Evolutionary conservation across 2,113 vertebrate genomes (phyloP).

Genomic region (Myiozetetes cayanensis): DNA sequence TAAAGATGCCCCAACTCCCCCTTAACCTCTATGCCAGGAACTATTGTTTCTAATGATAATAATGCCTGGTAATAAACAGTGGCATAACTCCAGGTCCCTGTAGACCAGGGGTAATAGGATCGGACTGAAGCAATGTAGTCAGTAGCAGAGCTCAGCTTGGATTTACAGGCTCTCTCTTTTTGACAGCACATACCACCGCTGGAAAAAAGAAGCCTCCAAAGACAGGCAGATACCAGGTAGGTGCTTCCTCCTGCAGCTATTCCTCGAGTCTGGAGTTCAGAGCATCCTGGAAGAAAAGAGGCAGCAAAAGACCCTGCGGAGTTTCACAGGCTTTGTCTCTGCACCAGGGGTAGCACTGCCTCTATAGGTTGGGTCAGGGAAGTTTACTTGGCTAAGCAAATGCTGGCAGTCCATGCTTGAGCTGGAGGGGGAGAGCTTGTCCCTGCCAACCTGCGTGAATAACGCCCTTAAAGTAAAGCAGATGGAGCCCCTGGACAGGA

Average conservation of each 20-base stretch:
- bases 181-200: neutral
- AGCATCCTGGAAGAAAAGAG: neutral
- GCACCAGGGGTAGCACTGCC: neutral
- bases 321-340: neutral
- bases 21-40: conserved; percentile 10
- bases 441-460: neutral
- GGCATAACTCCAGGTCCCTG: neutral
- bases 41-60: conserved; percentile 15
- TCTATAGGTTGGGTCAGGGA: neutral
- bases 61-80: neutral
- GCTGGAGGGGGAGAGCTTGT: neutral
- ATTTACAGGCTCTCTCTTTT: neutral
- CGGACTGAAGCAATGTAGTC: neutral
- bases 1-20: neutral
- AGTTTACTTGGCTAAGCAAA: neutral
- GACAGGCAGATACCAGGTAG: neutral
- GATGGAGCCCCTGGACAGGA: neutral
- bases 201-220: neutral
- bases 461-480: neutral
- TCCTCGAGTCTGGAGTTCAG: neutral
- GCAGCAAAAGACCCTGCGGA: neutral
- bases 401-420: neutral
- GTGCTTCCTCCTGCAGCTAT: neutral
- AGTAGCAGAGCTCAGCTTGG: neutral
- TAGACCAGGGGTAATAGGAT: neutral